Base-by-base conservation (phyloP, 2,113 vertebrate genomes). In the Pollachius pollachius region DNA sequence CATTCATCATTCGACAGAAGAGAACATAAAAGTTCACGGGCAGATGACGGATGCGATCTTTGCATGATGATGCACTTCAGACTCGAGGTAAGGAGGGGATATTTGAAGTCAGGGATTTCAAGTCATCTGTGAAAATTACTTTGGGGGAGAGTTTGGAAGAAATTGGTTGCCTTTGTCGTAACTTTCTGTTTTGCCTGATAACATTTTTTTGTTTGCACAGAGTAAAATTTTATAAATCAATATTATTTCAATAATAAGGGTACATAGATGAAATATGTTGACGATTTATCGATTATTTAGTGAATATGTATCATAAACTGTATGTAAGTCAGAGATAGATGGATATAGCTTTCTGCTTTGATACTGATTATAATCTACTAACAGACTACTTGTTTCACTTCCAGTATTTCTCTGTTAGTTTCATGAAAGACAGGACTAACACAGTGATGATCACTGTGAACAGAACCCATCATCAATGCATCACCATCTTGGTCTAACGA, bases 1-100 rank as follows among this genome's bases (percentile, higher is more conserved):
- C 77, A 79, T 83, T 85, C 83, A 79, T 75, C 81, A 16, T 76
- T 56, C 59, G 68, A 77, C 85, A 80, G 81, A 84, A 74, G 83
- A 84, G 80, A 84, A 48, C 41, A 48, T 48, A 13, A 48, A 48
- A 48, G 41, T 48, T 12, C 41, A 13, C 2, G 41, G 41, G 41
- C 83, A 70, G 69, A 75, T 73, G 84, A 78, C 78, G 68, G 82
- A 80, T 54, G 65, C 30, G 77, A 84, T 83, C 81, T 76, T n/a
- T 37, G 72, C 60, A 78, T 67, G 59, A 78, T 67, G 59, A 54
- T 59, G 57, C 17, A 71, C 30, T 34, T 64, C 27, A 59, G 68
- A 74, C 83, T 84, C 73, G 84, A 57, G 60, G 74, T 81, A 80
- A 87, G 81, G 80, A 77, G 41, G 54, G 65, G 41, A 73, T 56